Conservation (phyloP, 1,140 invertebrate genomes). For the Prorops nasuta region DNA sequence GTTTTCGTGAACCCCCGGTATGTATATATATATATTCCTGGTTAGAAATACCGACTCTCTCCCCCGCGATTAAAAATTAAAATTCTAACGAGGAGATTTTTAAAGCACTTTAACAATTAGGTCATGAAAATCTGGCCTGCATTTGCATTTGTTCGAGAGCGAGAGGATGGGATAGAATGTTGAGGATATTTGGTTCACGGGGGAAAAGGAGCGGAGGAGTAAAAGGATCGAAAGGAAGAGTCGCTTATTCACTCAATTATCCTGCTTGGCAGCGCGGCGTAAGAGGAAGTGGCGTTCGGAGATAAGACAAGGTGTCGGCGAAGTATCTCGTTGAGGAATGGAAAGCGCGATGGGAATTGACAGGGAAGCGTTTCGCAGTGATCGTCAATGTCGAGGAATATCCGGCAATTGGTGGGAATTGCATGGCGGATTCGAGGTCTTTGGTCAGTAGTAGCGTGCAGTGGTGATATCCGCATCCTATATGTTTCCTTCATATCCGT, state of each 20-base stretch:
- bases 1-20: slow-evolving; percentile 14
- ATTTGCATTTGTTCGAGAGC: no score
- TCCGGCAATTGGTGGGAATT: slow-evolving; percentile 18
- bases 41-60: no score
- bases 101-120: no score
- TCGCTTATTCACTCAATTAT: no score
- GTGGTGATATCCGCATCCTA: slow-evolving; percentile 19
- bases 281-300: background rate
- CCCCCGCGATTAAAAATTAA: slow-evolving; percentile 29
- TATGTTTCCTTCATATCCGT: slow-evolving; percentile 11
- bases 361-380: slow-evolving; percentile 15
- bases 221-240: no score
- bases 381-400: slow-evolving; percentile 10
- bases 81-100: slow-evolving; percentile 11
- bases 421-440: background rate
- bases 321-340: slow-evolving; percentile 13
- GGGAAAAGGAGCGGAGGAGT: no score
- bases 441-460: no score
- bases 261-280: no score
- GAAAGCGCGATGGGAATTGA: slow-evolving; percentile 12
- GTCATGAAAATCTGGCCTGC: no score
- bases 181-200: no score
- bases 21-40: no score
- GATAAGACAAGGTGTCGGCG: slow-evolving; percentile 16
- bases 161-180: no score